Percentiles rank a stretch among this genome's conserved stretches.
These are phyloP conservation scores for Procavia capensis DNA, from an alignment of 2,113 vertebrate species.

Conservation along the genomic window DNA sequence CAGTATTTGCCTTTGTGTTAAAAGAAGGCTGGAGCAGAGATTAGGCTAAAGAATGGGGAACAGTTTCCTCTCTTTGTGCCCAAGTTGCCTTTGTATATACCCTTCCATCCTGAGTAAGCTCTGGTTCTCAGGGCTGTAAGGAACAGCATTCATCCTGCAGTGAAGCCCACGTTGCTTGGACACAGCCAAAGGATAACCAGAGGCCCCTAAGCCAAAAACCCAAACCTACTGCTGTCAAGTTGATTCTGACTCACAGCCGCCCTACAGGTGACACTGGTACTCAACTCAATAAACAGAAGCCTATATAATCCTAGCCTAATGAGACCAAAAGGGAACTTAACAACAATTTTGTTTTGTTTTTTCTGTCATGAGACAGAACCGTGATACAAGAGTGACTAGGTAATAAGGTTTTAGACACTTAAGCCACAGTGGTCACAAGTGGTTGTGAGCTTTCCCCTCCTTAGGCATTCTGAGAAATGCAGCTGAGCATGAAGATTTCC, in stretches of 20 bases:
- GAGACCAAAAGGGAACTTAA: neutral
- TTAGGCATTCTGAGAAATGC: neutral
- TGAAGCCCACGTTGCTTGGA: neutral
- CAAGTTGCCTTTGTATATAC: neutral
- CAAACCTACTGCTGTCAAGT: too few relatives aligned
- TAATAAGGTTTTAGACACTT: neutral
- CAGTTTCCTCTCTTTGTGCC: conserved; percentile 49
- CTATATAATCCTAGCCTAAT: fast-evolving
- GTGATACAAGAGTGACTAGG: neutral
- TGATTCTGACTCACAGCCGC: too few relatives aligned
- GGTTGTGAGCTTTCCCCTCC: neutral
- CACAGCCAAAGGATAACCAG: neutral
- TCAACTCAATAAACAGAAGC: neutral
- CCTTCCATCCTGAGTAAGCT: neutral
- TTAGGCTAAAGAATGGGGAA: neutral
- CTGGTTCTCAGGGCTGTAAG: neutral
- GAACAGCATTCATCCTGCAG: neutral
- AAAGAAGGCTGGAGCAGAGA: neutral
- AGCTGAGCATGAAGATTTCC: neutral
- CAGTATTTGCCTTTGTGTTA: conserved; percentile 6
- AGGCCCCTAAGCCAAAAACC: too few relatives aligned
- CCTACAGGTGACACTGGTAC: too few relatives aligned
- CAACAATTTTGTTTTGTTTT: neutral
- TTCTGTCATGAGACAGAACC: neutral
- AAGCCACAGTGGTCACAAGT: fast-evolving